Conservation (phyloP, 2,113 vertebrate species). For the Calonectris borealis region DNA sequence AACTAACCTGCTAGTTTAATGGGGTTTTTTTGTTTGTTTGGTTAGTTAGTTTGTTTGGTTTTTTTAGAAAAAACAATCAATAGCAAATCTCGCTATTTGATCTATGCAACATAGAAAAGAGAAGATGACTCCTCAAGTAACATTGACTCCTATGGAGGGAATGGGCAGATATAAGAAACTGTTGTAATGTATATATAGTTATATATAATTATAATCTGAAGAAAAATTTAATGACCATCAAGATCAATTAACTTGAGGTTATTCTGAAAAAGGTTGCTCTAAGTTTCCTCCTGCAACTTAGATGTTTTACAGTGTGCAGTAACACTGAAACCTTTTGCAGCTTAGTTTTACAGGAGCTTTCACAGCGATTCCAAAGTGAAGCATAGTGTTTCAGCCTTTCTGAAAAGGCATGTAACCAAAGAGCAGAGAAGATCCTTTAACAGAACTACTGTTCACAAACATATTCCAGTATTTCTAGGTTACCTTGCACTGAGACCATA, state of each 20-base stretch:
- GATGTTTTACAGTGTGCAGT: neutral
- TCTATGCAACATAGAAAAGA: neutral
- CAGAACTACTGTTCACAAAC: neutral
- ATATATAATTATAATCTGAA: neutral
- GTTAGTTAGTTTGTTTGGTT: no score
- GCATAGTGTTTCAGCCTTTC: neutral
- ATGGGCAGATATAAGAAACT: neutral
- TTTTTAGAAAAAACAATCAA: neutral
- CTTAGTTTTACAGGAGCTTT: neutral
- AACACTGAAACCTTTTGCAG: neutral
- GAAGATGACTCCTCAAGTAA: neutral
- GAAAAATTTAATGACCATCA: neutral
- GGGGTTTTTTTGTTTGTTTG: no score
- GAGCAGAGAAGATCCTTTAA: neutral
- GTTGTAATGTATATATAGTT: neutral
- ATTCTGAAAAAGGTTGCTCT: neutral
- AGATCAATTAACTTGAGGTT: neutral
- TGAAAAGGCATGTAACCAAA: neutral
- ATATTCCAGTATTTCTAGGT: neutral
- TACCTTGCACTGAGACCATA: neutral
- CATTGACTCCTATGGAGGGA: neutral
- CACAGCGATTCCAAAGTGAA: neutral
- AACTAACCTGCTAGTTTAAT: neutral
- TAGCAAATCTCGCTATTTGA: neutral
- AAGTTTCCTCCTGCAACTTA: neutral